Evolutionary conservation across 2,888 invertebrate genomes (phyloP), one percentile per base, ranked within the genome.

Genomic region (Acrocyrtus sp.): DNA sequence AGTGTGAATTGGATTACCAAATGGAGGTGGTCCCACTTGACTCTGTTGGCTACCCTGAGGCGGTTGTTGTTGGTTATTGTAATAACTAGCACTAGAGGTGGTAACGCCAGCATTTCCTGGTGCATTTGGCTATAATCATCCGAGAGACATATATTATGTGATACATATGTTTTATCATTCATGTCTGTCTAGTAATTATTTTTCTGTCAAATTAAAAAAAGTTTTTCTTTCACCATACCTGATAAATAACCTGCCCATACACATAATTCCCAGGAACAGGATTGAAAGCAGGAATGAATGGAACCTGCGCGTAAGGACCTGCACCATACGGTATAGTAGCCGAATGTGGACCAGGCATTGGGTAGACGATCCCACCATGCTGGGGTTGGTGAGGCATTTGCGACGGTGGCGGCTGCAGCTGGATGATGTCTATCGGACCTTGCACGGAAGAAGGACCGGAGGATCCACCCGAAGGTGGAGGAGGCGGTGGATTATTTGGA

Each of bases 211-310:
- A 10, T n/a, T n/a, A 17, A 27, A 54, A 29, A 29, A 19, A 2
- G 15, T 3, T n/a, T 15, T 21, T 21, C 10, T 17, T 17, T 8
- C 19, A 29, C 17, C 43, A 26, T 56, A 76, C 78, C 70, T 81
- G 80, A 54, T 81, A 81, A 48, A 81, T 78, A 22, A 81, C 79
- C 66, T 76, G 78, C 41, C 75, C 73, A 57, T 80, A 81, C 0
- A 81, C 73, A 56, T 77, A 78, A 54, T 78, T 80, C 41, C 80
- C 80, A 10, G 79, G 79, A 41, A 76, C 66, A 2, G 77, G 78
- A 63, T 80, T 81, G 51, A 79, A 81, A n/a, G 79, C 72, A 26
- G 81, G 75, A 74, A 81, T 69, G 63, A 78, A 73, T 47, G 80
- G 78, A 65, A 78, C 76, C 67, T 81, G 79, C 21, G 78, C 78